A percentile compares a stretch with the other conserved stretches of the same genome.
Evolutionary conservation across 2,888 invertebrate species (phyloP).

Genomic region (Sceliomorpha sp.): DNA sequence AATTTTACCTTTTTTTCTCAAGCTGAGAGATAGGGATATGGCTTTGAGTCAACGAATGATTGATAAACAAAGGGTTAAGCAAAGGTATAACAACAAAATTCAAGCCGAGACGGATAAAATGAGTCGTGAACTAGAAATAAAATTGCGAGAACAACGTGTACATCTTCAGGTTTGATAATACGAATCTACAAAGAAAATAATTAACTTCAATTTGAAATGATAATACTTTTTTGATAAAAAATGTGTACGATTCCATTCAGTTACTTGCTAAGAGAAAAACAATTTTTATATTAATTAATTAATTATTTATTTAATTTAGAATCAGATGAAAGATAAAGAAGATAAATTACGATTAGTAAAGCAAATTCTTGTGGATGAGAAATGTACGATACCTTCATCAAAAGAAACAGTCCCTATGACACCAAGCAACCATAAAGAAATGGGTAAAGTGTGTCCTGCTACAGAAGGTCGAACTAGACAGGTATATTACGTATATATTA

Average conservation of each 20-base stretch:
- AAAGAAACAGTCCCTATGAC: conserved; percentile 55
- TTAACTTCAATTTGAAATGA: not conserved
- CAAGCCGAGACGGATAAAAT: conserved; percentile 88
- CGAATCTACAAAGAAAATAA: not conserved
- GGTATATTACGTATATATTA: conserved; percentile 47
- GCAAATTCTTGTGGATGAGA: conserved; percentile 83
- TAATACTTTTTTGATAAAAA: no score
- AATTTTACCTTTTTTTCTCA: no score
- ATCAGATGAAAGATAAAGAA: conserved; percentile 83
- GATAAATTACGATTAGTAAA: conserved; percentile 84
- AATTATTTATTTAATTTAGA: conserved; percentile 63
- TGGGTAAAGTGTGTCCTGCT: conserved; percentile 59
- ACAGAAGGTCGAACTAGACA: conserved; percentile 65
- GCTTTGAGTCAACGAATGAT: conserved; percentile 80
- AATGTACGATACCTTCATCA: conserved; percentile 57
- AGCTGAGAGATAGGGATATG: conserved; percentile 81
- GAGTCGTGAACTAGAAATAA: conserved; percentile 86
- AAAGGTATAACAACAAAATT: conserved; percentile 81
- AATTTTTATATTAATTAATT: conserved; percentile 1
- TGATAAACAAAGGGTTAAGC: conserved; percentile 82
- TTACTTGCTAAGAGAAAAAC: no score
- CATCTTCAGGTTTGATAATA: conserved; percentile 80
- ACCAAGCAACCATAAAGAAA: conserved; percentile 33
- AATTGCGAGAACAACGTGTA: conserved; percentile 83
- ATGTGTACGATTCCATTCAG: no score